These are phyloP conservation scores for Hartigia nigra DNA, from an alignment of 2,888 invertebrate species.

Conservation along the genomic window DNA sequence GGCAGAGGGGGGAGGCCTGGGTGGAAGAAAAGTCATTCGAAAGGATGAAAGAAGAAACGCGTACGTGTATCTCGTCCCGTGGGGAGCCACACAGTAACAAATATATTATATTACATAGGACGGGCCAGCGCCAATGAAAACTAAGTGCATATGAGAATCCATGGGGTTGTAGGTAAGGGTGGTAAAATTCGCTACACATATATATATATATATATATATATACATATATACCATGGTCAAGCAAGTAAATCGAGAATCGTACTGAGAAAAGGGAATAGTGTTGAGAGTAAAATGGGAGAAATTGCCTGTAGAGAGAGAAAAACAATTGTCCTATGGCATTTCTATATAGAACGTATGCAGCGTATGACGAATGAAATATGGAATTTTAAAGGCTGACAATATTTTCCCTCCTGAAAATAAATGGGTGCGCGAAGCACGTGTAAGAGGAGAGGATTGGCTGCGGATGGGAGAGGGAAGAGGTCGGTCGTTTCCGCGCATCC, in stretches of 20 bases:
- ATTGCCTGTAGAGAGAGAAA: neutral
- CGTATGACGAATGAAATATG: constrained; percentile 16
- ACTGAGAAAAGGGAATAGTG: constrained; percentile 21
- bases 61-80: constrained; percentile 48
- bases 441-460: constrained; percentile 2
- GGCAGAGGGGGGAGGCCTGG: constrained; percentile 15
- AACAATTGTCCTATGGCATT: neutral
- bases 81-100: constrained; percentile 59
- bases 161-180: constrained; percentile 48
- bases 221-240: neutral
- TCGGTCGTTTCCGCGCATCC: constrained; percentile 31
- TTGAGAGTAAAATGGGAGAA: neutral
- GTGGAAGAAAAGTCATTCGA: constrained; percentile 23
- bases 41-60: constrained; percentile 46
- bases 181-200: neutral
- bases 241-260: constrained; percentile 14
- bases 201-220: neutral
- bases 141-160: constrained; percentile 66
- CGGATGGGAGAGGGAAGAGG: constrained; percentile 9
- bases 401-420: constrained; percentile 4
- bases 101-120: constrained; percentile 63
- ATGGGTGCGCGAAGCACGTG: neutral
- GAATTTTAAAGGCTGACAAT: constrained; percentile 20
- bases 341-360: neutral
- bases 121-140: constrained; percentile 62